These are phyloP conservation scores for Argya squamiceps DNA, from an alignment of 2,797 vertebrate species.

Conservation along the genomic window DNA sequence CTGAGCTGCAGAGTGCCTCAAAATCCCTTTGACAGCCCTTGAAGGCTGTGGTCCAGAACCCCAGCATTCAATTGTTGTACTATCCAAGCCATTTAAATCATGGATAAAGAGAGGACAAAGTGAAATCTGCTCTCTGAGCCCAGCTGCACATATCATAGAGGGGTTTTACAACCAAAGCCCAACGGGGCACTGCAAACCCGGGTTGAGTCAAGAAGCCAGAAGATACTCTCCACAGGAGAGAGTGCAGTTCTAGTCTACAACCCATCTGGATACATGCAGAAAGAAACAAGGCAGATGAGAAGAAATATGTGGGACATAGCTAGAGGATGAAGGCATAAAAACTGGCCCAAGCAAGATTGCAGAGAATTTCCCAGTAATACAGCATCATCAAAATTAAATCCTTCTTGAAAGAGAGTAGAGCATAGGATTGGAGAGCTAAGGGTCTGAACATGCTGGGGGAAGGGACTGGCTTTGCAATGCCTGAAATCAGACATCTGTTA, in stretches of 20 bases:
- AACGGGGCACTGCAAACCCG: neutral
- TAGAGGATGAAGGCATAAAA: slow-evolving; percentile 18
- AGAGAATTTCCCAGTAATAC: neutral
- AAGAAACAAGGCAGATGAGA: slow-evolving; percentile 16
- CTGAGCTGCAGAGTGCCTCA: slow-evolving; percentile 3
- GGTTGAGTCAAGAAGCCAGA: slow-evolving; percentile 11
- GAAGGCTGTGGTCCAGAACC: slow-evolving; percentile 16
- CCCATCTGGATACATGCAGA: slow-evolving; percentile 15
- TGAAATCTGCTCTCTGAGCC: slow-evolving; percentile 14
- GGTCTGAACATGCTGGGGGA: neutral
- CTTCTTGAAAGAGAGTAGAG: neutral
- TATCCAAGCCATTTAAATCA: neutral
- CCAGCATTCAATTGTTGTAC: neutral
- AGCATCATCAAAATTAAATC: neutral
- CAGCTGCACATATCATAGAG: slow-evolving; percentile 24
- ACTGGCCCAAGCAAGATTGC: neutral
- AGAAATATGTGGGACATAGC: neutral
- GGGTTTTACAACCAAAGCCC: slow-evolving; percentile 17
- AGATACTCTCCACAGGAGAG: slow-evolving; percentile 24
- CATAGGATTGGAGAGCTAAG: neutral
- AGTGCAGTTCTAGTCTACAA: neutral
- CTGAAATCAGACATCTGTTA: slow-evolving; percentile 64
- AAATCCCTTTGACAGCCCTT: neutral
- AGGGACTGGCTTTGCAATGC: neutral
- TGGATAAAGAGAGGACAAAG: slow-evolving; percentile 44